These are phyloP conservation scores for Zeugodacus cucurbitae DNA, from an alignment of 1,140 invertebrate species.

Conservation along the genomic window DNA sequence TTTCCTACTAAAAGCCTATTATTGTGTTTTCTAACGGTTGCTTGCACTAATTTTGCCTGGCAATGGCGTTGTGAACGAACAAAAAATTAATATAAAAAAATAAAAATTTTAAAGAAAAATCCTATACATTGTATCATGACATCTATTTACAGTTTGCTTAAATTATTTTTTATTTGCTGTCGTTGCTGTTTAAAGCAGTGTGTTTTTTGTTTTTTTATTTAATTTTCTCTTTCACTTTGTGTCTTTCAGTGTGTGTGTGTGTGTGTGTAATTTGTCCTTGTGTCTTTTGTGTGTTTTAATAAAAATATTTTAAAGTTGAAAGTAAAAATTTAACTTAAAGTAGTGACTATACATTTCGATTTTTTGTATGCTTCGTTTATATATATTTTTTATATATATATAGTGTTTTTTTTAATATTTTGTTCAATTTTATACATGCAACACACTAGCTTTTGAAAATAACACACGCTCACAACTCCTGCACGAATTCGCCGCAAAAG, in stretches of 20 bases:
- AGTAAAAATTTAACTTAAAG: slow-evolving; percentile 56
- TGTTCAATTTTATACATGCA: neutral
- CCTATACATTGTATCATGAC: slow-evolving; percentile 28
- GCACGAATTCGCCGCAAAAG: neutral
- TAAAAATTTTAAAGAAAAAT: neutral
- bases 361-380: slow-evolving; percentile 45
- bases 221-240: neutral
- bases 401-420: neutral
- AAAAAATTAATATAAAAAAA: neutral
- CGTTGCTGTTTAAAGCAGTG: neutral
- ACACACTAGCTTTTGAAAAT: neutral
- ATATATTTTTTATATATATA: neutral
- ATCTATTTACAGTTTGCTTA: slow-evolving; percentile 32
- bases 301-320: slow-evolving; percentile 33
- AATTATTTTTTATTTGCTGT: slow-evolving; percentile 11
- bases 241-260: slow-evolving; percentile 7
- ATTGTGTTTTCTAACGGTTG: neutral
- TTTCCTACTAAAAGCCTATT: neutral
- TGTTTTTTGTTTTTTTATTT: neutral
- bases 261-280: slow-evolving; percentile 22
- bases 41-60: slow-evolving; percentile 27
- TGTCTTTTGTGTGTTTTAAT: slow-evolving; percentile 37
- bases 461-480: neutral
- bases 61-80: slow-evolving; percentile 19
- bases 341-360: slow-evolving; percentile 66